phyloP scores from a whole-genome alignment of 2,888 invertebrate genomes.

The Xanthorhoe spadicearia region DNA sequence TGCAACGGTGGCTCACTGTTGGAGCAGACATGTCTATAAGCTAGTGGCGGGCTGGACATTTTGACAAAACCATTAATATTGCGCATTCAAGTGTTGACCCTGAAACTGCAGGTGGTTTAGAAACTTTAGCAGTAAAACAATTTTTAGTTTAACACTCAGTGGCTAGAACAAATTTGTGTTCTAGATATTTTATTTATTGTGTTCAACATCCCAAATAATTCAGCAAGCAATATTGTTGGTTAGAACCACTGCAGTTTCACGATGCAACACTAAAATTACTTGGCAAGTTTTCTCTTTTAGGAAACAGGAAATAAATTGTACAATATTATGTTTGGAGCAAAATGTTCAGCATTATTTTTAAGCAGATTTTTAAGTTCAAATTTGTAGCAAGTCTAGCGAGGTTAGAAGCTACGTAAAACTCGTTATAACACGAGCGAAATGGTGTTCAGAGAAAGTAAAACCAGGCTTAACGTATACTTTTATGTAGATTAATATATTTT shows the following conservation, averaged over 20 bases:
- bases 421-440: slow-evolving; percentile 1
- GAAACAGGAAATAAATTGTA: neutral
- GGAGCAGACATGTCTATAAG: slow-evolving; percentile 37
- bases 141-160: neutral
- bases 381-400: slow-evolving; percentile 23
- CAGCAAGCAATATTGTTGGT: neutral
- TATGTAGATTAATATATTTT: slow-evolving; percentile 42
- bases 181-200: neutral
- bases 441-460: slow-evolving; percentile 30
- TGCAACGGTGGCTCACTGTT: slow-evolving; percentile 46
- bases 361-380: slow-evolving; percentile 29
- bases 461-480: slow-evolving; percentile 31
- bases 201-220: neutral
- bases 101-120: slow-evolving; percentile 20
- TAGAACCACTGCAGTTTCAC: slow-evolving; percentile 26
- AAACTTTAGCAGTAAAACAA: neutral
- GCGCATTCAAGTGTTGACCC: slow-evolving; percentile 17
- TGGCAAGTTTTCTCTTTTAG: neutral
- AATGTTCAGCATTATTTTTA: slow-evolving; percentile 35
- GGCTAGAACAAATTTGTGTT: neutral
- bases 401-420: slow-evolving; percentile 19
- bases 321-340: slow-evolving; percentile 28
- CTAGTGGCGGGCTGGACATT: slow-evolving; percentile 33
- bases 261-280: slow-evolving; percentile 11
- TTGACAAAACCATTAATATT: slow-evolving; percentile 13